Conservation (phyloP, 2,113 vertebrate genomes). For the Thalassoma bifasciatum region DNA sequence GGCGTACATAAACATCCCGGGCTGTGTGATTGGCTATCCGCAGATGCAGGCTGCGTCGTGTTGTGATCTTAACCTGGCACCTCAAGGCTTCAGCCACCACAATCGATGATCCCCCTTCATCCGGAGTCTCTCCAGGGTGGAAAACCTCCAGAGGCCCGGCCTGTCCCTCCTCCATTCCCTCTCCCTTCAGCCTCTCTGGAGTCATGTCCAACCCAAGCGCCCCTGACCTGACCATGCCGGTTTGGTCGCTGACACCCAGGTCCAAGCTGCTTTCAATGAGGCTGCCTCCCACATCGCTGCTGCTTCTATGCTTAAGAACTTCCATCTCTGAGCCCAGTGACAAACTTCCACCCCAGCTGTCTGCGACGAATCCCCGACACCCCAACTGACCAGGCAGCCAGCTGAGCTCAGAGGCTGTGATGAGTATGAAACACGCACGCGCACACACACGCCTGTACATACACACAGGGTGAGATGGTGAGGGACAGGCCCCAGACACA, state of each 20-base stretch:
- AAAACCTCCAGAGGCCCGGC: constrained; percentile 67
- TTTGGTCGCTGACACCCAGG: constrained; percentile 14
- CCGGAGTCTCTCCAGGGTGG: constrained; percentile 54
- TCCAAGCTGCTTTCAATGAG: constrained; percentile 49
- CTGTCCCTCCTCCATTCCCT: constrained; percentile 32
- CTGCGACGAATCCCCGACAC: constrained; percentile 29
- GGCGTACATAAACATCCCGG: constrained; percentile 90
- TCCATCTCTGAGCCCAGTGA: constrained; percentile 67
- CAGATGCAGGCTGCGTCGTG: constrained; percentile 89
- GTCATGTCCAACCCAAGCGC: constrained; percentile 24
- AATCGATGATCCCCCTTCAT: constrained; percentile 56
- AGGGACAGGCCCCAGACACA: constrained; percentile 54
- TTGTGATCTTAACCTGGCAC: constrained; percentile 95
- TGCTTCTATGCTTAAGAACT: constrained; percentile 67
- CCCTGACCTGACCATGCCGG: constrained; percentile 21
- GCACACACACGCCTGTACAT: constrained; percentile 23
- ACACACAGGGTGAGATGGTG: constrained; percentile 50
- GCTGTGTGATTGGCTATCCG: constrained; percentile 93
- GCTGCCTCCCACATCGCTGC: constrained; percentile 37
- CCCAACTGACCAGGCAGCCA: constrained; percentile 46
- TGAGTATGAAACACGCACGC: constrained; percentile 1
- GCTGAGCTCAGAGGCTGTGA: constrained; percentile 42
- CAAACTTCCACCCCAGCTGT: constrained; percentile 46
- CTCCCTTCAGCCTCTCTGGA: constrained; percentile 22
- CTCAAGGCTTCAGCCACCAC: constrained; percentile 84